A percentile compares a stretch with the other conserved stretches of the same genome.
Conservation (phyloP, 2,888 invertebrate species). For the Cyrtodaria siliqua region DNA sequence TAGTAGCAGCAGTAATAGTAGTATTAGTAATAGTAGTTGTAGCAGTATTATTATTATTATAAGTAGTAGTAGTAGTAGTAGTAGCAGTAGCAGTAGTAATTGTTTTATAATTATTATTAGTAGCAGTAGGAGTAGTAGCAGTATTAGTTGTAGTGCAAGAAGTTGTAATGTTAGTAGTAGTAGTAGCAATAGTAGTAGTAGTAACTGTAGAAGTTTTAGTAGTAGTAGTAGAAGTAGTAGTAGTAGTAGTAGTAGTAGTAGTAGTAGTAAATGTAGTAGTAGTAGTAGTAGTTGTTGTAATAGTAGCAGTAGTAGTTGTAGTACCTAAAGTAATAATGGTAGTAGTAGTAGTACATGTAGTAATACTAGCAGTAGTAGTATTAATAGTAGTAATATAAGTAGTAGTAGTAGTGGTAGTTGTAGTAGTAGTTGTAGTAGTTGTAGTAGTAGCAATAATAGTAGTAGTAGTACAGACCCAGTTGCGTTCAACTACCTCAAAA, state of each 20-base stretch:
- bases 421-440: neutral
- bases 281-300: neutral
- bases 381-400: neutral
- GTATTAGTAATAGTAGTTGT: too few relatives aligned
- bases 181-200: too few relatives aligned
- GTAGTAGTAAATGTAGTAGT: neutral
- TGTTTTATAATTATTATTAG: neutral
- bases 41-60: too few relatives aligned
- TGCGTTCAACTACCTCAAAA: too few relatives aligned
- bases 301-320: neutral
- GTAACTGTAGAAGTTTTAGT: too few relatives aligned
- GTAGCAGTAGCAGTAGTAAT: too few relatives aligned
- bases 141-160: neutral
- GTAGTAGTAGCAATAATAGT: neutral
- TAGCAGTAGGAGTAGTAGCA: neutral
- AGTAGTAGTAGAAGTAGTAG: neutral
- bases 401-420: neutral
- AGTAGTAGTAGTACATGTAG: neutral
- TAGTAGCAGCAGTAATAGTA: too few relatives aligned
- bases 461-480: neutral
- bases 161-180: neutral
- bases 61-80: too few relatives aligned
- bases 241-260: slow-evolving; percentile 2
- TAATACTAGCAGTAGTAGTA: neutral
- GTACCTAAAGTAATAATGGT: neutral